A percentile compares a stretch with the other conserved stretches of the same genome.
Conservation (phyloP, 1,140 invertebrate species). For the Cydia amplana region DNA sequence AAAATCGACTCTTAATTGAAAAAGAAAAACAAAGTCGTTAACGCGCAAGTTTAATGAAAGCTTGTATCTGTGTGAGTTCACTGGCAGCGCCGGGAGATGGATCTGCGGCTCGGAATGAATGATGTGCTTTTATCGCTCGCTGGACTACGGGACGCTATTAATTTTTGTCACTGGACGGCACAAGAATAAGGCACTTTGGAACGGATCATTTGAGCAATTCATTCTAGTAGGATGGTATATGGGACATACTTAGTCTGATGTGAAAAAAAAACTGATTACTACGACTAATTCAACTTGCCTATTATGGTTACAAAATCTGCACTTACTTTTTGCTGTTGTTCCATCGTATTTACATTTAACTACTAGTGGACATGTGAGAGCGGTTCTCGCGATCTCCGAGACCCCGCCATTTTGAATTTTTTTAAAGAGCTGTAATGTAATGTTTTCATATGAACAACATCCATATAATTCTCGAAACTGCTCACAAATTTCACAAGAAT, state of each 20-base stretch:
- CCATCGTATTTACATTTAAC: too few relatives aligned
- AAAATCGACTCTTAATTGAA: not conserved
- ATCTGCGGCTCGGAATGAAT: slow-evolving; percentile 1
- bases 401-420: too few relatives aligned
- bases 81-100: not conserved
- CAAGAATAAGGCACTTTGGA: slow-evolving; percentile 7
- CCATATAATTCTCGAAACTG: too few relatives aligned
- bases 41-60: not conserved
- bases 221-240: not conserved
- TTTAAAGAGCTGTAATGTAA: too few relatives aligned
- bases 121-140: slow-evolving; percentile 10
- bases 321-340: too few relatives aligned
- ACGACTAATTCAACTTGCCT: too few relatives aligned
- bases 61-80: slow-evolving; percentile 1
- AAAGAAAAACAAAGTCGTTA: not conserved
- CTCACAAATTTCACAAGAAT: too few relatives aligned
- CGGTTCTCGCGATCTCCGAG: too few relatives aligned
- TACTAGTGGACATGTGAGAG: too few relatives aligned
- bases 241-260: not conserved
- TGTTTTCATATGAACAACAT: too few relatives aligned
- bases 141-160: slow-evolving; percentile 3
- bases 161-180: slow-evolving; percentile 3
- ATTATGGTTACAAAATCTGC: too few relatives aligned
- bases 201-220: not conserved
- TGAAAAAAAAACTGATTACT: not conserved